Conservation (phyloP, 2,113 vertebrate species). For the Tonatia bakeri region DNA sequence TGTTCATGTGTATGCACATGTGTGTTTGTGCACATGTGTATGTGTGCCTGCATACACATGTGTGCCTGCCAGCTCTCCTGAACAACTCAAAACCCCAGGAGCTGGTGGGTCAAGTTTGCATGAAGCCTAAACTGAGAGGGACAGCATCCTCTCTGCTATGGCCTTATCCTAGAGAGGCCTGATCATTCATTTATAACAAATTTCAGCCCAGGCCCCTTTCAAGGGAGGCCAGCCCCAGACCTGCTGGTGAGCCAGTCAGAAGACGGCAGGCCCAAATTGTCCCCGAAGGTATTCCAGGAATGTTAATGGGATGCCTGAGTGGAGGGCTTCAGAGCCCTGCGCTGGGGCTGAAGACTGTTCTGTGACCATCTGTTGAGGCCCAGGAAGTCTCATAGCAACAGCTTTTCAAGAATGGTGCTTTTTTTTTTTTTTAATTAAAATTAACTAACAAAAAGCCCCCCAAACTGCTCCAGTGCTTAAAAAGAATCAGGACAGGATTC, state of each 20-base stretch:
- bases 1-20: accelerated
- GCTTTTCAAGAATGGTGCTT: constrained; percentile 77
- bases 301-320: constrained; percentile 85
- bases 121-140: neutral
- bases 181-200: constrained; percentile 19
- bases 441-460: constrained; percentile 65
- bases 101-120: neutral
- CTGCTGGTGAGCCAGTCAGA: constrained; percentile 45
- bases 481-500: constrained; percentile 72
- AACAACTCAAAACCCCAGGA: neutral
- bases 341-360: constrained; percentile 69
- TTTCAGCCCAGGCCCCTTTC: neutral
- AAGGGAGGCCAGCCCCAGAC: constrained; percentile 2
- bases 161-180: neutral
- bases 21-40: neutral
- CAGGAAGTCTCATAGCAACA: constrained; percentile 84
- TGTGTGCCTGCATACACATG: neutral
- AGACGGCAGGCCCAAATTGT: constrained; percentile 50
- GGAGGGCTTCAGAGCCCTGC: constrained; percentile 81
- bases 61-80: too few relatives aligned
- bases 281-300: constrained; percentile 83
- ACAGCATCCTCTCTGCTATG: accelerated
- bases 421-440: constrained; percentile 73
- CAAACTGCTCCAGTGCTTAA: constrained; percentile 57
- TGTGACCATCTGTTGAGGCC: constrained; percentile 82